Evolutionary conservation across 2,797 vertebrate species (phyloP), one percentile per base, ranked within the genome.

Genomic region (Acanthornis magna): DNA sequence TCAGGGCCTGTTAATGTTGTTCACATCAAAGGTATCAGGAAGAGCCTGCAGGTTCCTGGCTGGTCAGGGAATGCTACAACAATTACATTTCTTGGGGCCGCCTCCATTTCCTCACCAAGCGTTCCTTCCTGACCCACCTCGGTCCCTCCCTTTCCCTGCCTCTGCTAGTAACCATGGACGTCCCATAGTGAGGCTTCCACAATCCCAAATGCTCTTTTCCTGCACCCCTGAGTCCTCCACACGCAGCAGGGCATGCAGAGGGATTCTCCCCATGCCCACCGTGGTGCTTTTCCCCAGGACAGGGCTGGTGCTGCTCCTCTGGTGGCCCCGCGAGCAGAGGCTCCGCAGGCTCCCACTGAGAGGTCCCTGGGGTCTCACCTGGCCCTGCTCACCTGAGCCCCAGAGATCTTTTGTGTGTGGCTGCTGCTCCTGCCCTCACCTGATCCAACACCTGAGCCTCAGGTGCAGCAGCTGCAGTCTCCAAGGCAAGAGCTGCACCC

Each of bases 391-490:
- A 2, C 11, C 84, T 29, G 63, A 0, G 20, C 53, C 40, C 47
- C 42, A 1, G 45, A 9, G n/a, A 4, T 22, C 19, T 54, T 50
- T 5, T 5, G 48, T 4, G 45, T 23, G 32, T 29, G 51, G 27
- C 71, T 54, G 34, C 5, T 8, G 32, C 34, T 36, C 42, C 61
- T 47, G 53, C 21, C 6, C 3, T 30, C 57, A 3, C 45, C 54
- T 10, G 0, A 2, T 1, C 0, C 2, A 16, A 1, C 42, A 1
- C 0, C 3, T 5, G 32, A 38, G 54, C 55, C 48, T 38, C 58
- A 2, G 74, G 16, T 18, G 32, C 84, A 23, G 8, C 60, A 51
- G 40, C 29, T 14, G 10, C 85, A 9, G 13, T 40, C 66, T 14
- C 71, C 25, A 42, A 43, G 66, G 40, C 50, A 22, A 4, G 19